Conservation (phyloP, 2,888 invertebrate genomes). For the Arge pagana region DNA sequence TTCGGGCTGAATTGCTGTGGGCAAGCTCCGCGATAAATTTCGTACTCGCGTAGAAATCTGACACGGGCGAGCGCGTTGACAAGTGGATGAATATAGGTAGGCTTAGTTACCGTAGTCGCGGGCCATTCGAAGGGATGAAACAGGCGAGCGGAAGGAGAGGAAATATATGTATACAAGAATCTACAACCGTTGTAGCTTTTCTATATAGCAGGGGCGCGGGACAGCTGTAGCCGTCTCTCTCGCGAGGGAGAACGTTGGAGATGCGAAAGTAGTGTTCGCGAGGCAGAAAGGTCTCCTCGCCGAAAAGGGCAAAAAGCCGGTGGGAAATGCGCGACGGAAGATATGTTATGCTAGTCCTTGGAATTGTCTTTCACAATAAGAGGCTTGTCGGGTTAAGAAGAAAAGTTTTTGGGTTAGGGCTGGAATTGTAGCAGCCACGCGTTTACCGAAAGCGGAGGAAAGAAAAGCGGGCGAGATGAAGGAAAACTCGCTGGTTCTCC, state of each 20-base stretch:
- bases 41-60: too few relatives aligned
- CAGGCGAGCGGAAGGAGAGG: too few relatives aligned
- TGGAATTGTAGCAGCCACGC: constrained; percentile 46
- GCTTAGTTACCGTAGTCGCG: too few relatives aligned
- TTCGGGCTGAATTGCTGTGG: too few relatives aligned
- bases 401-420: constrained; percentile 51
- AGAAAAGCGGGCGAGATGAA: too few relatives aligned
- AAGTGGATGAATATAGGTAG: too few relatives aligned
- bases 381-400: constrained; percentile 51
- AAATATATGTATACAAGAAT: constrained; percentile 19
- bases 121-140: too few relatives aligned
- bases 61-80: too few relatives aligned
- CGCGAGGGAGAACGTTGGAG: constrained; percentile 1
- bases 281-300: constrained; percentile 7
- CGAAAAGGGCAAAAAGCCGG: constrained; percentile 26
- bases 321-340: constrained; percentile 12
- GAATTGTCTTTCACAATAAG: constrained; percentile 53
- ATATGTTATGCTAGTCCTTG: constrained; percentile 33
- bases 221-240: neutral
- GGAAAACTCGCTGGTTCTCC: neutral
- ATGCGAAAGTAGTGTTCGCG: constrained; percentile 26
- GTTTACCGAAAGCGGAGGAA: too few relatives aligned
- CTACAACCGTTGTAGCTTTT: constrained; percentile 14
- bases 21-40: too few relatives aligned
- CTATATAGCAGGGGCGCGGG: neutral